Evolutionary conservation across 2,888 invertebrate species (phyloP), one percentile per base, ranked within the genome.

Genomic region (Bibio marci): DNA sequence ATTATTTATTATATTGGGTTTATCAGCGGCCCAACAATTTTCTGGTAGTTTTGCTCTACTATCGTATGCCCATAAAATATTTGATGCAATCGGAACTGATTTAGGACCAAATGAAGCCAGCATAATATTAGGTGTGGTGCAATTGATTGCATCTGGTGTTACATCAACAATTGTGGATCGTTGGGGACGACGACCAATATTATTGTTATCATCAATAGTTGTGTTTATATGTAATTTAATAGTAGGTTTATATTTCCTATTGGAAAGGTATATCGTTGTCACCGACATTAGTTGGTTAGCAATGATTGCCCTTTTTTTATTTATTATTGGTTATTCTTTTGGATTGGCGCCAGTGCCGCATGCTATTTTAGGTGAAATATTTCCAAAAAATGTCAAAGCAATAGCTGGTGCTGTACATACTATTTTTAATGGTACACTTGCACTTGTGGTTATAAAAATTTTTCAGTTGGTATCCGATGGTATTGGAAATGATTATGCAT

Each of bases 271-370:
- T 64, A 28, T 22, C 5, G 22, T 6, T 22, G 22, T 22, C 22
- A 22, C 4, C 19, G 57, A 60, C 41, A 61, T 66, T 13, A 64
- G 65, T 43, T 48, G 70, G 41, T 62, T 74, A 52, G 73, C 73
- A 43, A 62, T 72, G 40, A 58, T 65, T 46, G 69, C 71, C 48
- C 63, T 74, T 50, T 67, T 71, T 19, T 60, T 68, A 44, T 74
- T 70, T 59, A 70, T 73, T 58, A 68, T 70, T 47, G 68, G 69
- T 30, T 73, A 72, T 42, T 69, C 71, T 3, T 62, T 73, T 50
- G 73, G 73, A 13, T 63, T 73, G 51, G 73, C 73, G 2, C 72
- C 73, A 3, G 64, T 74, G 46, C 73, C 73, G 25, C 74, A 71
- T 50, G 68, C 73, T 31, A 67, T 73, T 37, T 67, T 72, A 32